Evolutionary conservation across 2,797 vertebrate genomes (phyloP).

Genomic region (Sebastes diploproa): DNA sequence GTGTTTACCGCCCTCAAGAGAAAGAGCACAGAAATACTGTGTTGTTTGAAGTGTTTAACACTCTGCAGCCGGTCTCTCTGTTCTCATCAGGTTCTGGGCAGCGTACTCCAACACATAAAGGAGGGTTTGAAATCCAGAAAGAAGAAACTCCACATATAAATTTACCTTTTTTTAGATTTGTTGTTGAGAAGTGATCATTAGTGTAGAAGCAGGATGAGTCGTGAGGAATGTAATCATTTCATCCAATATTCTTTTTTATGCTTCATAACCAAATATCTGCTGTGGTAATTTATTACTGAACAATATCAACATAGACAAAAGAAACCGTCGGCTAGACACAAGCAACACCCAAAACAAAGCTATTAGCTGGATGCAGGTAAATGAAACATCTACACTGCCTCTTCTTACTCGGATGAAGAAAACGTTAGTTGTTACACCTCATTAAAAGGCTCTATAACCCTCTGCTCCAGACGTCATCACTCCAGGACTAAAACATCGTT

Average conservation of each 20-base stretch:
- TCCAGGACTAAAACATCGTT: background rate
- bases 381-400: background rate
- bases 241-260: background rate
- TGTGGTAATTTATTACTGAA: background rate
- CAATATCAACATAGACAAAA: background rate
- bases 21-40: slow-evolving; percentile 24
- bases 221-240: background rate
- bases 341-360: background rate
- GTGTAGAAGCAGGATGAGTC: background rate
- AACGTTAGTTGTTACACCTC: background rate
- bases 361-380: background rate
- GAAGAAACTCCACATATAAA: background rate
- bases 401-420: background rate
- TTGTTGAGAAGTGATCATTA: background rate
- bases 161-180: background rate
- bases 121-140: background rate
- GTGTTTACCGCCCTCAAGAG: slow-evolving; percentile 11
- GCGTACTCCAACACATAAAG: background rate
- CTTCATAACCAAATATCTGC: background rate
- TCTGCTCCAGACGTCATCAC: background rate
- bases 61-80: slow-evolving; percentile 1
- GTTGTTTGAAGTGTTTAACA: slow-evolving; percentile 19
- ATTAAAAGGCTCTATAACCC: background rate
- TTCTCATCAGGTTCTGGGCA: slow-evolving; percentile 1
- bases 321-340: background rate